Evolutionary conservation across 1,140 invertebrate species (phyloP).

Genomic region (Cydia fagiglandana): DNA sequence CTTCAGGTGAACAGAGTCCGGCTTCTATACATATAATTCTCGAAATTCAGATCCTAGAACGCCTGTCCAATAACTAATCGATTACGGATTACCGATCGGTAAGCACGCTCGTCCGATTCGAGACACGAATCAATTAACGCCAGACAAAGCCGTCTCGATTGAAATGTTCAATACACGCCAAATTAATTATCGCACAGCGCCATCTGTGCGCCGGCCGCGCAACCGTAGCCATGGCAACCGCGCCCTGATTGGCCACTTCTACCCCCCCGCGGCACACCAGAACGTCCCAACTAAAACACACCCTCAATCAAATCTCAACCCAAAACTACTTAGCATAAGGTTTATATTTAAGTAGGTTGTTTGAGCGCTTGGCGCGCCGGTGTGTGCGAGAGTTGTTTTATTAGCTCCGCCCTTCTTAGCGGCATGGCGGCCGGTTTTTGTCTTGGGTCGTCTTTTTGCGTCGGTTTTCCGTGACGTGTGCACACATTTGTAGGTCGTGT

Average conservation of each 20-base stretch:
- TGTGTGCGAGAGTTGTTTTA: constrained; percentile 44
- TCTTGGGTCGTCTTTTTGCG: constrained; percentile 64
- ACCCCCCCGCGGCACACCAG: constrained; percentile 32
- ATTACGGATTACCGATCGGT: constrained; percentile 29
- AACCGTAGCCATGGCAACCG: constrained; percentile 64
- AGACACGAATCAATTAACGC: constrained; percentile 32
- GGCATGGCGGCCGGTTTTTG: constrained; percentile 69
- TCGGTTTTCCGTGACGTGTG: constrained; percentile 42
- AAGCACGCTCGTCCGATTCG: constrained; percentile 17
- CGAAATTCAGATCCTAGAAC: constrained; percentile 5
- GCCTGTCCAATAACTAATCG: constrained; percentile 22
- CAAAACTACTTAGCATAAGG: constrained; percentile 44
- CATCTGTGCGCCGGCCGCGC: constrained; percentile 54
- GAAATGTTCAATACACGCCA: constrained; percentile 28
- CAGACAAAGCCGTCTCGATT: constrained; percentile 26
- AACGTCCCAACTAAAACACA: constrained; percentile 50
- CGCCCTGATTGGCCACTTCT: constrained; percentile 72
- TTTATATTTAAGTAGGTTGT: constrained; percentile 48
- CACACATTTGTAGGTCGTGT: constrained; percentile 12
- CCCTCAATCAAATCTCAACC: constrained; percentile 52
- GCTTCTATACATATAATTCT: neutral
- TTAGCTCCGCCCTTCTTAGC: constrained; percentile 69
- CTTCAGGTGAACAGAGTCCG: neutral
- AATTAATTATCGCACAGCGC: constrained; percentile 45
- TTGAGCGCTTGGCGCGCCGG: constrained; percentile 43